Conservation (phyloP, 1,140 invertebrate species). For the Metaphire vulgaris region DNA sequence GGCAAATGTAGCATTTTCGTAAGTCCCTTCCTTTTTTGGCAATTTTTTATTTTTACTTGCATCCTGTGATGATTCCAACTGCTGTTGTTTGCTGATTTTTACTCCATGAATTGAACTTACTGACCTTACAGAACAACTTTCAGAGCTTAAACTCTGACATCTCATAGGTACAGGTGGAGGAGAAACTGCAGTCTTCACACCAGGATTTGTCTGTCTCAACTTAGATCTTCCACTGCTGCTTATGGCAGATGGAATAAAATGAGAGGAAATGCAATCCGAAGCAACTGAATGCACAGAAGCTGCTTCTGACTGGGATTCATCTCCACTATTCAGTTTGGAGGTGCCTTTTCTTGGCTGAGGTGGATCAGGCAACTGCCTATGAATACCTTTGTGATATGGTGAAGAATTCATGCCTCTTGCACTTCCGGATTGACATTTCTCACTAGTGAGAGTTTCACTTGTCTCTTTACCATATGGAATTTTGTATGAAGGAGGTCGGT, state of each 20-base stretch:
- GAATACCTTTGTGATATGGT: not conserved
- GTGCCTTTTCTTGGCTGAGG: not conserved
- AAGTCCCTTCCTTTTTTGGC: not conserved
- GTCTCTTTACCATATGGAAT: not conserved
- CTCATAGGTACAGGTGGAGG: not conserved
- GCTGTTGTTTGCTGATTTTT: not conserved
- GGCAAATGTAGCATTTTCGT: not conserved
- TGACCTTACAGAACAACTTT: not conserved
- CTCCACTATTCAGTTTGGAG: not conserved
- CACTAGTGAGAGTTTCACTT: not conserved
- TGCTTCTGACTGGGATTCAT: not conserved
- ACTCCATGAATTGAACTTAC: not conserved
- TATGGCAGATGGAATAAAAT: not conserved
- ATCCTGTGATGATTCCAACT: not conserved
- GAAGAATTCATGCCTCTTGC: not conserved
- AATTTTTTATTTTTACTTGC: not conserved
- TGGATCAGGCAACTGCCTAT: not conserved
- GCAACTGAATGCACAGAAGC: not conserved
- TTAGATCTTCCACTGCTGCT: not conserved
- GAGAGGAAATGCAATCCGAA: not conserved
- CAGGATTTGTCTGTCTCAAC: not conserved
- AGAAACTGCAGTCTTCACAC: not conserved
- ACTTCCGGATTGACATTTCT: not conserved
- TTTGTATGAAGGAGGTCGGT: not conserved
- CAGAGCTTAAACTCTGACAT: not conserved